Base-by-base conservation (phyloP, 2,113 vertebrate genomes). In the Sylvilagus bachmani region DNA sequence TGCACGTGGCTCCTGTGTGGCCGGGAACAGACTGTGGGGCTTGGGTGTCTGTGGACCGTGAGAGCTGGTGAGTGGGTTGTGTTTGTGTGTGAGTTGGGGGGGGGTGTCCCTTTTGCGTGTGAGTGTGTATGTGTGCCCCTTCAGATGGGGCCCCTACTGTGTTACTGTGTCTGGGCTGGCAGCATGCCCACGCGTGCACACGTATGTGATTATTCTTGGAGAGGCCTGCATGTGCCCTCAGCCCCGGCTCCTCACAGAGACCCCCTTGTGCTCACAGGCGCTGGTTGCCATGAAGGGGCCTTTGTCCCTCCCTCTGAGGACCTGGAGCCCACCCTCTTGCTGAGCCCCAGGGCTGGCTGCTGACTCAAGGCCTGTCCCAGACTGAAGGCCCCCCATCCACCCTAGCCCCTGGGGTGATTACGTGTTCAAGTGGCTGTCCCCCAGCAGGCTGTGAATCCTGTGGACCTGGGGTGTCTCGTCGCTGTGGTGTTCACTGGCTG, bases 251-350 rank as follows among this genome's bases (percentile, higher is more conserved):
- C 62, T 94, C 67, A 93, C 90, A 93, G 95, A 95, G 95, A 61
- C 73, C 88, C n/a, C 81, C 90, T 95, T 91, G 90, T 97, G 87
- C 49, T 87, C 29, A 0, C 2, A 71, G 44, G 71, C 36, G 49
- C 71, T 55, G 25, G n/a, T 61, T 75, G 25, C 80, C 36, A 19
- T 95, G 90, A 94, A 92, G 94, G 74, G 36, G 51, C 67, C 64
- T 86, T 97, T 92, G 62, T 85, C 85, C 55, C 29, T 94, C 8
- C 53, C 64, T 91, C n/a, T n/a, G 44, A 71, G 78, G 36, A 77
- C 80, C 55, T 78, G 29, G 64, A 61, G n/a, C 27, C 53, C 33
- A 49, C 73, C 31, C 17, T 71, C 16, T 29, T 55, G 33, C 58
- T 61, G 80, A 93, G 67, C 77, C n/a, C 29, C 69, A 53, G 44